phyloP scores from a whole-genome alignment of 2,113 vertebrate genomes.

The Pseudolaguvia tuberculata region DNA sequence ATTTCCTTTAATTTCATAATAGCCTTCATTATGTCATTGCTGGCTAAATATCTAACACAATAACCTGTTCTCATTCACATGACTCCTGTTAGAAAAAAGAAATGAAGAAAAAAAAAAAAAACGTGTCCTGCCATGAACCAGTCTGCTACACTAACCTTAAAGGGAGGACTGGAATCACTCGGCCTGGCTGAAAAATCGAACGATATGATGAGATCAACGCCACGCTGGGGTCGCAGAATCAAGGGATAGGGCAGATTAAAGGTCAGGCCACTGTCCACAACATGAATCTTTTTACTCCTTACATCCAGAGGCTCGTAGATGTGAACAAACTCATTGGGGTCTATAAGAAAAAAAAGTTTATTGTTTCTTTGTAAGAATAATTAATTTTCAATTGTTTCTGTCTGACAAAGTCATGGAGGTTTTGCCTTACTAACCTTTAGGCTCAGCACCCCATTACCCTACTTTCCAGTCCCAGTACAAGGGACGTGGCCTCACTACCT shows the following conservation, averaged over 20 bases:
- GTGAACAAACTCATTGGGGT: slow-evolving; percentile 93
- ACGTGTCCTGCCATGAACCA: not conserved
- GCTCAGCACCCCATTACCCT: not conserved
- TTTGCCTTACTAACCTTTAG: too few relatives aligned
- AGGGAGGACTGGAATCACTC: slow-evolving; percentile 92
- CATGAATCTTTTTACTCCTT: slow-evolving; percentile 96
- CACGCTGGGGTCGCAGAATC: slow-evolving; percentile 84
- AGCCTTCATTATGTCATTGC: not conserved
- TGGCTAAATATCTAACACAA: not conserved
- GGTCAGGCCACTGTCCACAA: slow-evolving; percentile 95
- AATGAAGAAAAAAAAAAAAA: too few relatives aligned
- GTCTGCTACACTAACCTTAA: slow-evolving; percentile 76
- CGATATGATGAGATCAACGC: slow-evolving; percentile 90
- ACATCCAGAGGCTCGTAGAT: slow-evolving; percentile 97
- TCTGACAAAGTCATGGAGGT: too few relatives aligned
- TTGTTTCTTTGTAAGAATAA: not conserved
- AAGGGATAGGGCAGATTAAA: slow-evolving; percentile 94
- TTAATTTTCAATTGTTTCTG: not conserved
- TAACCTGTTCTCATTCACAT: not conserved
- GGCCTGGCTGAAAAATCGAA: slow-evolving; percentile 96
- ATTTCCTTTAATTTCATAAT: not conserved
- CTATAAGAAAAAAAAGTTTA: slow-evolving; percentile 57
- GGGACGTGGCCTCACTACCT: not conserved
- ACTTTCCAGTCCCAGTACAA: not conserved
- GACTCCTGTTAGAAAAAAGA: not conserved